phyloP scores from a whole-genome alignment of 2,888 invertebrate genomes.

The Ophion ellenae region DNA sequence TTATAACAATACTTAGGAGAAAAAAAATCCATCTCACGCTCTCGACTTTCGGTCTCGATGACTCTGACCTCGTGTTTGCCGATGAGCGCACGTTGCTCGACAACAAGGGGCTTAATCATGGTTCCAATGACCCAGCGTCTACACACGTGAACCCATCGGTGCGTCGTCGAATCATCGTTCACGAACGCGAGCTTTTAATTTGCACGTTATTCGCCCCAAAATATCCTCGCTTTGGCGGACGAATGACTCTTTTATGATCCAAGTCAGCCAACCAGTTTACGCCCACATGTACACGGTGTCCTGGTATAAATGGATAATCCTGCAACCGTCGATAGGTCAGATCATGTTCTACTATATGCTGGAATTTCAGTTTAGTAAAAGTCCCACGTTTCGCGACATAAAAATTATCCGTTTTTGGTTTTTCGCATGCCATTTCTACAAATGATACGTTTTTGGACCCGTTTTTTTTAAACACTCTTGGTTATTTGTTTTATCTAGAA shows the following conservation, averaged over 20 bases:
- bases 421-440: too few species aligned
- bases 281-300: background rate
- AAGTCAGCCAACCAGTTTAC: background rate
- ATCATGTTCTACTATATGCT: too few species aligned
- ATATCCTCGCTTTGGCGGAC: conserved; percentile 22
- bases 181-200: conserved; percentile 32
- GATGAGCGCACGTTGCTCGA: background rate
- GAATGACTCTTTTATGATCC: conserved; percentile 2
- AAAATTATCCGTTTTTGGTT: too few species aligned
- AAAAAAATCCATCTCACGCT: background rate
- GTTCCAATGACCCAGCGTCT: conserved; percentile 38
- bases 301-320: too few species aligned
- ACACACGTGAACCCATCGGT: conserved; percentile 5
- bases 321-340: too few species aligned
- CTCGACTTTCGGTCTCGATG: conserved; percentile 21
- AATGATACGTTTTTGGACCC: too few species aligned
- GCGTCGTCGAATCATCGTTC: conserved; percentile 30
- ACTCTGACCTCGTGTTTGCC: conserved; percentile 47
- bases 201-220: conserved; percentile 17
- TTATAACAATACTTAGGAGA: background rate
- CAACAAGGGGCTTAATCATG: conserved; percentile 18
- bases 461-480: too few species aligned
- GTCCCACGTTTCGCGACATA: too few species aligned
- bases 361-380: too few species aligned
- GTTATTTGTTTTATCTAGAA: too few species aligned